Conservation (phyloP, 2,113 vertebrate genomes). For the Tautogolabrus adspersus region DNA sequence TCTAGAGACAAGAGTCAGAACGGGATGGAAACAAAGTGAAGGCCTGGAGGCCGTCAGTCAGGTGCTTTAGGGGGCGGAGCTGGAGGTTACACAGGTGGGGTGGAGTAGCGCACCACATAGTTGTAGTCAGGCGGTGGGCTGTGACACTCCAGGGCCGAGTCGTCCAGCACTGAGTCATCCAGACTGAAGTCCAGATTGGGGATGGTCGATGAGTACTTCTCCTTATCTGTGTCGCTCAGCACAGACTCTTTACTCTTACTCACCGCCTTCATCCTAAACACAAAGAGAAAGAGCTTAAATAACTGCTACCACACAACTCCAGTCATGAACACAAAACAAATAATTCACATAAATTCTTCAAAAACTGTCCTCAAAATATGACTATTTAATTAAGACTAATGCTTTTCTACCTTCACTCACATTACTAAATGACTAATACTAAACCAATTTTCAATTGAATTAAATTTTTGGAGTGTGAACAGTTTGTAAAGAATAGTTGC, state of each 20-base stretch:
- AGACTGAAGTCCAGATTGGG: constrained; percentile 86
- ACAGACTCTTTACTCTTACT: constrained; percentile 92
- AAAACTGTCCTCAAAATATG: too few species aligned
- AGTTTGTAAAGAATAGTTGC: too few species aligned
- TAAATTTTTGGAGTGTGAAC: too few species aligned
- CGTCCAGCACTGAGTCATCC: constrained; percentile 88
- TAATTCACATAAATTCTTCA: too few species aligned
- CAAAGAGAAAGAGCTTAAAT: constrained; percentile 11
- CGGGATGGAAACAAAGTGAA: constrained; percentile 32
- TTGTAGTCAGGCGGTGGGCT: constrained; percentile 95
- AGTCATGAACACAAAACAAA: too few species aligned
- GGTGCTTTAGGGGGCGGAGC: constrained; percentile 1
- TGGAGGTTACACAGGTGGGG: constrained; percentile 86
- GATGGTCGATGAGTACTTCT: constrained; percentile 81
- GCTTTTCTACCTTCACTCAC: too few species aligned
- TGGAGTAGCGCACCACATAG: constrained; percentile 90
- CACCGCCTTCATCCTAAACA: constrained; percentile 85
- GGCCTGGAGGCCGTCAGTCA: constrained; percentile 29
- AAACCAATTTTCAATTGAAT: too few species aligned
- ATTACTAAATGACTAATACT: too few species aligned
- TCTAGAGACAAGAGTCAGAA: constrained; percentile 30
- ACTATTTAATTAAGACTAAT: too few species aligned
- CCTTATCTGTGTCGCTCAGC: constrained; percentile 83
- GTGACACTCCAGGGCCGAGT: constrained; percentile 88
- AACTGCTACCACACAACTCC: background rate